Evolutionary conservation across 2,113 vertebrate genomes (phyloP).

Genomic region (Nasalis larvatus): DNA sequence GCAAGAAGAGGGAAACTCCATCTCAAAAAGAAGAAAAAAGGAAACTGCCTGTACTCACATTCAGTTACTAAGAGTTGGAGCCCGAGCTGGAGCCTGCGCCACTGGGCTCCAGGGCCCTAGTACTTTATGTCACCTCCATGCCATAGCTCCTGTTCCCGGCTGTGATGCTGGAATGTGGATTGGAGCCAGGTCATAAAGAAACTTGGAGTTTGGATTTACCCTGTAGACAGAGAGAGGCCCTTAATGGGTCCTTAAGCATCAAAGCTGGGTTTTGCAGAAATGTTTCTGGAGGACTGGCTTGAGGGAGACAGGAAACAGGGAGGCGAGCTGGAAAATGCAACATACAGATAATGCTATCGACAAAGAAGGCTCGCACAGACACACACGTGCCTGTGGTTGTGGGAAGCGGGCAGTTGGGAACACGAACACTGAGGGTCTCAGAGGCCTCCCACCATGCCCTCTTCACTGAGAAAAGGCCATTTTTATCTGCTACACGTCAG

Average conservation of each 20-base stretch:
- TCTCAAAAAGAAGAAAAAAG: too few relatives aligned
- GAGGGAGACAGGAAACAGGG: neutral
- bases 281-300: neutral
- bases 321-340: neutral
- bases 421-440: neutral
- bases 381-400: fast-evolving
- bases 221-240: neutral
- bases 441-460: slow-evolving; percentile 13
- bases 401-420: neutral
- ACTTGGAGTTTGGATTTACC: neutral
- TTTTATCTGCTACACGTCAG: slow-evolving; percentile 71
- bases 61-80: too few relatives aligned
- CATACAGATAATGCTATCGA: neutral
- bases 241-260: neutral
- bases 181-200: neutral
- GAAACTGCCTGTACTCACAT: neutral
- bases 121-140: neutral
- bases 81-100: fast-evolving
- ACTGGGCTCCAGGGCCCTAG: neutral
- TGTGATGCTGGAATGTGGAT: neutral
- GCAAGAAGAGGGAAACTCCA: too few relatives aligned
- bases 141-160: neutral
- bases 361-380: neutral
- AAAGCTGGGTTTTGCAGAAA: neutral
- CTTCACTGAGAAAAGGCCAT: slow-evolving; percentile 26